Evolutionary conservation across 1,140 invertebrate species (phyloP), one percentile per base, ranked within the genome.

Genomic region (Drosophila sulfurigaster): DNA sequence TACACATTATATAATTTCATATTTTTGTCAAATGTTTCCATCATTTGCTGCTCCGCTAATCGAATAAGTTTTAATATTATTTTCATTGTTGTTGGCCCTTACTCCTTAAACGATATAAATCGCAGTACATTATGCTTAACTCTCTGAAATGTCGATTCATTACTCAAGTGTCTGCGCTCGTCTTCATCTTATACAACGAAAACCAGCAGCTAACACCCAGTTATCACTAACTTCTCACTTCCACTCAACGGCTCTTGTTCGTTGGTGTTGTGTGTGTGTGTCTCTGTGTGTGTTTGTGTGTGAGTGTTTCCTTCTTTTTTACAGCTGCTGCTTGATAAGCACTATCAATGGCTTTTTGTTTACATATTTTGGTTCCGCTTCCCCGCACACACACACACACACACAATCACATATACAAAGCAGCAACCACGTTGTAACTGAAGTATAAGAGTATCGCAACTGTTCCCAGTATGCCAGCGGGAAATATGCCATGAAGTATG

Each of bases 291-390:
- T 51, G 46, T 38, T 10, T 25, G 30, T 48, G 48, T 30, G 10
- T 25, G 60, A 48, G 43, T 11, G 30, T 54, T 13, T 10, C 16
- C 51, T 56, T 15, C 56, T 56, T 75, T 85, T 49, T 38, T 52
- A 38, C 58, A 72, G 54, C 60, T 72, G 63, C 62, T 74, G 63
- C 62, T 72, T 82, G 77, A 83, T 83, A 83, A 88, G 74, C 73
- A 80, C 77, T 80, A 78, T 75, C 83, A 80, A 64, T 75, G 67
- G 20, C 58, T 58, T 43, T 72, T 73, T 76, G 54, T 79, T 74
- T 71, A 65, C 65, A 71, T 70, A 54, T 66, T 32, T 48, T 57
- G 32, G 49, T 73, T 67, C 49, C 56, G 41, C 30, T 69, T n/a
- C 38, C 30, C 8, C 6, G 48, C 28, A n/a, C 49, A 48, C 51